A percentile compares a stretch with the other conserved stretches of the same genome.
Evolutionary conservation across 2,797 vertebrate genomes (phyloP).

Genomic region (Tachyglossus aculeatus): DNA sequence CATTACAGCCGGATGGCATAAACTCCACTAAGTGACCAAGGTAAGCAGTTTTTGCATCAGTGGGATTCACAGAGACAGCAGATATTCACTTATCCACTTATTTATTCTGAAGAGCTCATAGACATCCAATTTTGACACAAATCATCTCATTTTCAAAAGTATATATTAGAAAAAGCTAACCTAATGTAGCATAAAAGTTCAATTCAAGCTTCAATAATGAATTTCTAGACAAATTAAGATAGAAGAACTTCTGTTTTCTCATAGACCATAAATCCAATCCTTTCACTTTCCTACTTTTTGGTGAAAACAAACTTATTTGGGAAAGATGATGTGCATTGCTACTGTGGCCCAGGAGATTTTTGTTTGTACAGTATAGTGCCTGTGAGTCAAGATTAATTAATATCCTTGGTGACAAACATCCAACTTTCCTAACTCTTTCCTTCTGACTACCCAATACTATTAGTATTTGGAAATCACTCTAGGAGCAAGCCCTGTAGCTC

Average conservation of each 20-base stretch:
- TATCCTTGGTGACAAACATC: no score
- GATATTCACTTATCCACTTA: constrained; percentile 53
- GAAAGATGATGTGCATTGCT: neutral
- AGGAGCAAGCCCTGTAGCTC: no score
- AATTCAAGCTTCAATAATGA: constrained; percentile 47
- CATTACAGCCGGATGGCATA: constrained; percentile 43
- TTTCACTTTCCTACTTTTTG: constrained; percentile 3
- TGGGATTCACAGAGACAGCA: constrained; percentile 29
- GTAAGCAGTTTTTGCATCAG: constrained; percentile 52
- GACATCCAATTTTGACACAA: constrained; percentile 39
- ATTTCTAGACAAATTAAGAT: constrained; percentile 7
- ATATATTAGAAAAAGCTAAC: constrained; percentile 37
- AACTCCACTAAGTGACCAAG: constrained; percentile 35
- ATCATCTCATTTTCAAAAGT: constrained; percentile 44
- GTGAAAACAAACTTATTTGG: constrained; percentile 8
- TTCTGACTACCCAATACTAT: no score
- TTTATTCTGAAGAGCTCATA: constrained; percentile 59
- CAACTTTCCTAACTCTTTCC: no score
- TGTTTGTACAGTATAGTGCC: neutral
- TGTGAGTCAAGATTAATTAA: no score
- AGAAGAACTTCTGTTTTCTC: neutral
- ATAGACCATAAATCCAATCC: neutral
- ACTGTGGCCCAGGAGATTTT: neutral
- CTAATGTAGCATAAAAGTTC: constrained; percentile 34
- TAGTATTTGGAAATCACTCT: no score